Conservation (phyloP, 2,113 vertebrate species). For the Litocranius walleri region DNA sequence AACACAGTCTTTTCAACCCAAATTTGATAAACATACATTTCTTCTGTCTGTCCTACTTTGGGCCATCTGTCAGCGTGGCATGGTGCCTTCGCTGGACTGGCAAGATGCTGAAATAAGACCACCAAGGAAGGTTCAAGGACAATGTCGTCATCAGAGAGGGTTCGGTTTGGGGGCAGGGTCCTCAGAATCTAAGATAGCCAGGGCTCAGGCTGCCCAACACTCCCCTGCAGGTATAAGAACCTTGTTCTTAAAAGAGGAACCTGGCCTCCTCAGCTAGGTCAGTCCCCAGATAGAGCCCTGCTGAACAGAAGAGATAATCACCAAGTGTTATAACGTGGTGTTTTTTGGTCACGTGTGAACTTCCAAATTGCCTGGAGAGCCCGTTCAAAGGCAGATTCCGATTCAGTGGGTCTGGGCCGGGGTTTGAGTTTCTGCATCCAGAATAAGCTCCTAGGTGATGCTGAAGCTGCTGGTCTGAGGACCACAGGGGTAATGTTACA, state of each 20-base stretch:
- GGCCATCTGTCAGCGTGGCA: slow-evolving; percentile 56
- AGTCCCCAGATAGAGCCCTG: rapidly evolving
- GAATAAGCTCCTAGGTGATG: not conserved
- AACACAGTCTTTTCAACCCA: slow-evolving; percentile 22
- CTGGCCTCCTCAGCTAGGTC: not conserved
- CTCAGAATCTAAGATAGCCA: not conserved
- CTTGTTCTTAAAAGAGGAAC: not conserved
- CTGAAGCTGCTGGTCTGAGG: not conserved
- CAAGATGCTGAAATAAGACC: slow-evolving; percentile 42
- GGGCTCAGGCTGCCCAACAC: not conserved
- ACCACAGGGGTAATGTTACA: not conserved
- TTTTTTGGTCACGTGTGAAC: rapidly evolving
- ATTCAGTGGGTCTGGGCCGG: not conserved
- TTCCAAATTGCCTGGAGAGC: too few relatives aligned
- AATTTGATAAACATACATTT: slow-evolving; percentile 54
- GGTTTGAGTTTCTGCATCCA: not conserved
- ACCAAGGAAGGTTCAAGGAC: slow-evolving; percentile 58
- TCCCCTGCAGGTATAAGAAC: not conserved
- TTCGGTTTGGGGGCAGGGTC: rapidly evolving
- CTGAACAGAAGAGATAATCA: not conserved
- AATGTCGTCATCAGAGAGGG: not conserved
- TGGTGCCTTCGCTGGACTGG: not conserved
- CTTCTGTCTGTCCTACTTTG: slow-evolving; percentile 54
- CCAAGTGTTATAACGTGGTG: not conserved
- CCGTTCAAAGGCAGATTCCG: not conserved